Base-by-base conservation (phyloP, 2,888 invertebrate genomes). In the Dynastes maya region DNA sequence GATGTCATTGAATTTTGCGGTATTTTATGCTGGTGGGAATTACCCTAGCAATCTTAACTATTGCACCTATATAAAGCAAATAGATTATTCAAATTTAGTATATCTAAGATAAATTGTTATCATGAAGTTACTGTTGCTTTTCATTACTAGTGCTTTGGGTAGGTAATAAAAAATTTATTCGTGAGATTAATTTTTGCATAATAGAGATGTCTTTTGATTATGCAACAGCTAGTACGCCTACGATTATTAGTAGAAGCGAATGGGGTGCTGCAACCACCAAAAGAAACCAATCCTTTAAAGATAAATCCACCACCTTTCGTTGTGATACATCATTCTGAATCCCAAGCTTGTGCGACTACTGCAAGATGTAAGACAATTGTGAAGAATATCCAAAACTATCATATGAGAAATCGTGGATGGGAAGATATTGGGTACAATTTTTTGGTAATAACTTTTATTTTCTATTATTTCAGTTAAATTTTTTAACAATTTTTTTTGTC, bases 271-370 rank as follows among this genome's bases (percentile, higher is more conserved):
- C 85, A 6, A 6, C 86, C 89, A 0, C 83, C 91, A 2, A 89
- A 86, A 16, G 80, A 82, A 61, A 89, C 88, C 0, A 58, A 64
- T 37, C 27, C 22, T 22, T 51, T 79, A 63, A 70, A 29, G 1
- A 55, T 70, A 51, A 76, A 70, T 53, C 92, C 92, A 0, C 91
- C 91, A 0, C 90, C 91, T 0, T 92, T 90, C 83, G 92, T 92
- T 67, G 90, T 93, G 80, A 91, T 93, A 80, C 93, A 93, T 85
- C 93, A 93, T 86, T 91, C 92, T 0, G 91, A 90, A 13, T 70
- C 70, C n/a, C 53, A 40, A 13, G 16, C 40, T 29, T 93, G 93
- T 85, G 87, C 87, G 80, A 89, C 88, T 0, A 86, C 87, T 0
- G 84, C 86, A 0, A 86, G 89, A 8, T 93, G 93, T 82, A 87